Base-by-base conservation (phyloP, 2,888 invertebrate species). In the Euzophera pinguis region DNA sequence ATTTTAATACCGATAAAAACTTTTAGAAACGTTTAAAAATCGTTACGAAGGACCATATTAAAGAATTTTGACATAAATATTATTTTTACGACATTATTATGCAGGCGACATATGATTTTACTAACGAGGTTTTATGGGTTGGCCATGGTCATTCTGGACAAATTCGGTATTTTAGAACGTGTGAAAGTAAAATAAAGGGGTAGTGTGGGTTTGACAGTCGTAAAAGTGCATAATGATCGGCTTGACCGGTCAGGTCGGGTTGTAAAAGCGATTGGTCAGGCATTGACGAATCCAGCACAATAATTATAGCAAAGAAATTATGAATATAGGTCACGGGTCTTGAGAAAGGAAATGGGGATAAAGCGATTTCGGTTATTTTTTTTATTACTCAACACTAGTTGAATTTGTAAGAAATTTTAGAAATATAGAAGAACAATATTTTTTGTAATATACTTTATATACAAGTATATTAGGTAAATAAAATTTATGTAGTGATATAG, bases 61-160 rank as follows among this genome's bases (percentile, higher is more conserved):
- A 54, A 50, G 58, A 65, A 62, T 67, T 71, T 69, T 62, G 59
- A 68, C 70, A 78, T 79, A 83, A 82, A 81, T 80, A 81, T 78
- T 56, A 73, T 69, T 83, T 87, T 89, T 85, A 88, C 84, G 83
- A 80, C 78, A 78, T 78, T 82, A 85, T 85, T 86, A 88, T 87
- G 71, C 84, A 64, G 62, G 70, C 68, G 60, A 64, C 61, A 67
- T 73, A 69, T 61, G 67, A 63, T 69, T 64, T 73, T 68, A 73
- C 67, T 81, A 75, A 75, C 74, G 63, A 78, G 70, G 55, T 63
- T 86, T 87, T 82, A 87, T 69, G 84, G 82, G 74, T 67, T 75
- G 81, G 75, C 79, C 78, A 73, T 75, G 81, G 75, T 79, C 78
- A 73, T 71, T 81, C 78, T 70, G 67, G 78, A 78, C 79, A 79